Evolutionary conservation across 53 echinoderm and acorn worm genomes (phyloP), one percentile per base, ranked within the genome.

Genomic region (Arbacia lixula): DNA sequence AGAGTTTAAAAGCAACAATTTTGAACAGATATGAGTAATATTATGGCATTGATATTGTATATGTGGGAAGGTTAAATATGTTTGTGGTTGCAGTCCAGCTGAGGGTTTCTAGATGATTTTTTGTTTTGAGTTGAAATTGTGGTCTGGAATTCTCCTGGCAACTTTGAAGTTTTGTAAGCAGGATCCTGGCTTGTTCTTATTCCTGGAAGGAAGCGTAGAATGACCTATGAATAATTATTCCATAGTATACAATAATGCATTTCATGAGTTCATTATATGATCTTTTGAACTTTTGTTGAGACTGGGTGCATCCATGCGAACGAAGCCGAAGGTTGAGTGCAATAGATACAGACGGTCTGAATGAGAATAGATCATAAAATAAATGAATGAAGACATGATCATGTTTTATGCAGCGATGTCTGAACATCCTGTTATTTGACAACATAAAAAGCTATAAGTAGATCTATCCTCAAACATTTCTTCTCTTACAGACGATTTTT

Each of bases 391-490:
- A 11, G 57, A 56, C 12, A 56, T 16, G 57, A 10, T 16, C 21
- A 16, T 56, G 57, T 56, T 56, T 56, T 56, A 56, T 56, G 57
- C 57, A 56, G 21, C 57, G 57, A 56, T 20, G 12, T 20, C n/a
- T 20, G 12, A 14, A 56, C 57, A 56, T 56, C 57, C 14, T 56
- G 57, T 20, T 56, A 56, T 56, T 56, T 56, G 57, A 56, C 21
- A 56, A 56, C 57, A 56, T 56, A 56, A 56, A 56, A 56, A 56
- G 14, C 57, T 56, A 56, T 10, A 56, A 56, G 57, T 56, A 56
- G 57, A 56, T 56, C 57, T 56, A 56, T 56, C 21, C 57, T 56
- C 57, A 56, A 56, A 56, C 57, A 56, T 56, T 56, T 56, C 57
- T 56, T 56, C 57, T 56, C 57, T 56, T 56, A 56, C 21, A 56